Percentiles rank a stretch among this genome's conserved stretches.
Evolutionary conservation across 2,797 vertebrate genomes (phyloP).

Genomic region (Margarornis squamiger): DNA sequence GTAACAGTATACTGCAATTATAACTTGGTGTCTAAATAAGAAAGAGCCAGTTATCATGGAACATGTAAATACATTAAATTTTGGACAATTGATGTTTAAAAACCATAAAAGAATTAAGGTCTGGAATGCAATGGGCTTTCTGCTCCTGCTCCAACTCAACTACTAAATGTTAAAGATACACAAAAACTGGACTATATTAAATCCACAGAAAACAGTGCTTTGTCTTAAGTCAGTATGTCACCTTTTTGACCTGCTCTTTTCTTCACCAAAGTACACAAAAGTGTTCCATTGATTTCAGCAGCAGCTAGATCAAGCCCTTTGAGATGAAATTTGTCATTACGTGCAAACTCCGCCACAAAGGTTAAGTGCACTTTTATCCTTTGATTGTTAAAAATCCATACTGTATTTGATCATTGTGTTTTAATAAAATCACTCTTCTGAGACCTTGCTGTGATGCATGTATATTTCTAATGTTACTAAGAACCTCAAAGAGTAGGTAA

Average conservation of each 20-base stretch:
- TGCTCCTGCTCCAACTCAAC: neutral
- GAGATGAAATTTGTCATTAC: constrained; percentile 65
- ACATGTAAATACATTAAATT: neutral
- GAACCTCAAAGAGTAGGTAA: constrained; percentile 72
- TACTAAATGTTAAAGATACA: neutral
- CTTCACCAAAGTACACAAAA: neutral
- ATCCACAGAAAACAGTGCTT: neutral
- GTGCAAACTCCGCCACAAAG: constrained; percentile 55
- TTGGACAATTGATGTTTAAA: neutral
- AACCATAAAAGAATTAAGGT: neutral
- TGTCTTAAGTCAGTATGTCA: neutral
- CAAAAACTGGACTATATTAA: neutral
- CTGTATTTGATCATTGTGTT: constrained; percentile 72
- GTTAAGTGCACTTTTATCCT: constrained; percentile 64
- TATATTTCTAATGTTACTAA: constrained; percentile 72
- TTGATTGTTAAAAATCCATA: constrained; percentile 71
- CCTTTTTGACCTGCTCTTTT: neutral
- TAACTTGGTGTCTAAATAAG: neutral
- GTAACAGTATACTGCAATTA: neutral
- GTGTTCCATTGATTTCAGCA: constrained; percentile 46
- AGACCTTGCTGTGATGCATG: constrained; percentile 60
- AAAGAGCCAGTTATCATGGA: neutral
- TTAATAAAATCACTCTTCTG: constrained; percentile 68
- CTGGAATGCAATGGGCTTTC: neutral
- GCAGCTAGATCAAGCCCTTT: constrained; percentile 44